Evolutionary conservation across 2,113 vertebrate species (phyloP), one percentile per base, ranked within the genome.

Genomic region (Mobula birostris): DNA sequence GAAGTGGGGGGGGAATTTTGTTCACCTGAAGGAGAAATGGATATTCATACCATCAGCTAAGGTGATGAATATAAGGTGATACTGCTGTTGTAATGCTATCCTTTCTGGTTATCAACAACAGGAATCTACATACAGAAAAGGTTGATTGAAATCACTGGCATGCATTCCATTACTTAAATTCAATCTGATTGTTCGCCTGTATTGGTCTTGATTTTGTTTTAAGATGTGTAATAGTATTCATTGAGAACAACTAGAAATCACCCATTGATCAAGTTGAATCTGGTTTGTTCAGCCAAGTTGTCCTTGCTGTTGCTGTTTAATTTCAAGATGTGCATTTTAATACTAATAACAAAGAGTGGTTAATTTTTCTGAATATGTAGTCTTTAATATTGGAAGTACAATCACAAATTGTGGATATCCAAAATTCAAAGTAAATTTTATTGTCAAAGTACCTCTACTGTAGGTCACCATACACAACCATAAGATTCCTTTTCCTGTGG

Each of bases 101-200:
- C 40, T 93, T 93, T 56, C 19, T 93, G 91, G 68, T 93, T 93
- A 70, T 56, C 91, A 92, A n/a, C 21, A 72, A 92, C 90, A 92
- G 24, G 7, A 72, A 4, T 15, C n/a, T 32, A 24, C 36, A 56
- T 48, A 8, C 68, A 15, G 15, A 74, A 74, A 36, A 74, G 19
- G n/a, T 40, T 29, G 70, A 15, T 11, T 14, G 6, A 90, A 85
- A 61, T 85, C 70, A 19, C 32, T 91, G 17, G 36, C 48, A 56
- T 7, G 14, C 88, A 68, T 36, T 36, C 36, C 36, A 36, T 36
- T 36, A 36, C 21, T 70, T 93, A 74, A 76, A 93, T 74, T 74
- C 8, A 93, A 27, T 74, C 70, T 56, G 36, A 74, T 93, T 29
- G 70, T 56, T 93, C 68, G 7, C 70, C 32, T 9, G 56, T 40